Conservation (phyloP, 1,140 invertebrate species). For the Whitmania pigra region DNA sequence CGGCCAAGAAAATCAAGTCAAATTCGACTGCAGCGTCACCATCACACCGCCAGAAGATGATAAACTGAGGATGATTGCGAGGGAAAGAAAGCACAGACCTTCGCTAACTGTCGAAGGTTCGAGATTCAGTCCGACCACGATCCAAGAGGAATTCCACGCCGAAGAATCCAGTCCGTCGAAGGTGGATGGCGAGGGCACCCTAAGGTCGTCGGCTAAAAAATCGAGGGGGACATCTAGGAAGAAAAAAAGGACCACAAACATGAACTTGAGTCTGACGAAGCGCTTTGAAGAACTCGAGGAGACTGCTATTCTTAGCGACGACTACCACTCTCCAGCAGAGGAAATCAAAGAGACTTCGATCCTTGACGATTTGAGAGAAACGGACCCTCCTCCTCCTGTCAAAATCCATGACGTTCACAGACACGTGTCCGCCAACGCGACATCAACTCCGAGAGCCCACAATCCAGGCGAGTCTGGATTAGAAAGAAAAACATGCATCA, state of each 20-base stretch:
- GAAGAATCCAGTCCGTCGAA: constrained; percentile 2
- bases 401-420: constrained; percentile 28
- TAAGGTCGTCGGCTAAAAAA: constrained; percentile 13
- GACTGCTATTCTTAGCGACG: constrained; percentile 4
- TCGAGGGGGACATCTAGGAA: constrained; percentile 23
- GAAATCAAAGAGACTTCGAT: constrained; percentile 4
- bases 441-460: not conserved
- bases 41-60: constrained; percentile 3
- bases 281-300: constrained; percentile 2
- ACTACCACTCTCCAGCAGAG: not conserved
- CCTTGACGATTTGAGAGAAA: not conserved
- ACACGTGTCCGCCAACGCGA: constrained; percentile 29
- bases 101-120: too few species aligned
- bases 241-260: not conserved
- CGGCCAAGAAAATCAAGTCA: not conserved
- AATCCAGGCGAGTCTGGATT: not conserved
- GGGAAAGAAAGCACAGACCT: too few species aligned
- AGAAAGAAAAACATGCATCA: not conserved
- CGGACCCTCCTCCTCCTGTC: too few species aligned
- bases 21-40: constrained; percentile 5
- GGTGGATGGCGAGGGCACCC: constrained; percentile 17
- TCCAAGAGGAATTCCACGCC: not conserved
- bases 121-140: too few species aligned
- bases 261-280: constrained; percentile 15
- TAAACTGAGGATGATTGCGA: not conserved